phyloP scores from a whole-genome alignment of 2,797 vertebrate genomes.

The Poecile montanus region DNA sequence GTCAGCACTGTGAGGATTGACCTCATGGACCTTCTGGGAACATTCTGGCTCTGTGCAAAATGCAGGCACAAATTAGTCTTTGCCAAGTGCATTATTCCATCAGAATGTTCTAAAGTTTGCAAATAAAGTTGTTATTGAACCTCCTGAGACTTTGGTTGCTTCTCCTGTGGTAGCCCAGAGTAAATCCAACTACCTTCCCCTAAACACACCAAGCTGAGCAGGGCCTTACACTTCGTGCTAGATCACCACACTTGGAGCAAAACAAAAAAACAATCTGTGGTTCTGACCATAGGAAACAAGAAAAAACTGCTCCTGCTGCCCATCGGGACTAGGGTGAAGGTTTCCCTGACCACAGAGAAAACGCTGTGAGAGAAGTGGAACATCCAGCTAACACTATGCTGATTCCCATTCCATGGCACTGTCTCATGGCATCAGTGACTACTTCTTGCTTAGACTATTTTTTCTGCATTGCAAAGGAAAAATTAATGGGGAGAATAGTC shows the following conservation, averaged over 20 bases:
- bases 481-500: neutral
- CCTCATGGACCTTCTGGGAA: neutral
- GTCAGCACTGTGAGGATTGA: neutral
- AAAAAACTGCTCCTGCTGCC: neutral
- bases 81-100: neutral
- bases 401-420: neutral
- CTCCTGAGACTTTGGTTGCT: neutral
- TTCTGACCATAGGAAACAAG: neutral
- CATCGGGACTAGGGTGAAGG: neutral
- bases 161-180: rapidly evolving
- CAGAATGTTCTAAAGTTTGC: neutral
- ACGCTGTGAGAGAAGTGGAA: neutral
- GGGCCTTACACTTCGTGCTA: neutral
- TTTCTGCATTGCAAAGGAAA: neutral
- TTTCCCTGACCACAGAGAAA: neutral
- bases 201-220: neutral
- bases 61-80: neutral
- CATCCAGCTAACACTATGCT: rapidly evolving
- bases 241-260: neutral
- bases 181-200: neutral
- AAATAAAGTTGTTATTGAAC: neutral
- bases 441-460: neutral
- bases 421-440: neutral
- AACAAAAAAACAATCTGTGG: neutral
- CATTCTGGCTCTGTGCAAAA: neutral